phyloP scores from a whole-genome alignment of 2,113 vertebrate species.

The Glaucomys volans region DNA sequence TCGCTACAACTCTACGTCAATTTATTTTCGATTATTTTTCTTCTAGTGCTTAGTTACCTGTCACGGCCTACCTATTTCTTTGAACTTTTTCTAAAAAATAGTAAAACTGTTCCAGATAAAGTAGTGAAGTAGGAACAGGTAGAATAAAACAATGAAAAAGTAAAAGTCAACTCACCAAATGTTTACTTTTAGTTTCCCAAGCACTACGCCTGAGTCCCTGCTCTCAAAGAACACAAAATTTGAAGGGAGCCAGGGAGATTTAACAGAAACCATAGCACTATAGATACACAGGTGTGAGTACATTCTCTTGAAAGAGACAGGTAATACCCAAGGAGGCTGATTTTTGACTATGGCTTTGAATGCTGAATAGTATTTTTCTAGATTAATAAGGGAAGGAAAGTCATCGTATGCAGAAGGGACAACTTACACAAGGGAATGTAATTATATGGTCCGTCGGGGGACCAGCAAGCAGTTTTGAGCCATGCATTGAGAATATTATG shows the following conservation, averaged over 20 bases:
- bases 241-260: background rate
- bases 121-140: background rate
- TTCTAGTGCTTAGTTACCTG: background rate
- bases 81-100: background rate
- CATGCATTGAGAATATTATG: background rate
- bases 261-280: background rate
- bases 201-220: background rate
- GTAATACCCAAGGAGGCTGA: background rate
- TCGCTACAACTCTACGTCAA: background rate
- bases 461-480: background rate
- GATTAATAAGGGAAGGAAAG: background rate
- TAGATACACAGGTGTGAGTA: background rate
- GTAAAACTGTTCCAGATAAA: conserved; percentile 33
- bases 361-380: background rate
- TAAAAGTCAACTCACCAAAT: background rate
- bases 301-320: background rate
- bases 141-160: background rate
- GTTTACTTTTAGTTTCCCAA: background rate
- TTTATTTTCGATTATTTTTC: conserved; percentile 24
- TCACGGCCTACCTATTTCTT: background rate
- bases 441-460: background rate
- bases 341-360: background rate
- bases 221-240: background rate
- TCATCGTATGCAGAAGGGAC: background rate
- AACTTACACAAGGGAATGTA: background rate